Percentiles rank a stretch among this genome's conserved stretches.
phyloP scores from a whole-genome alignment of 2,113 vertebrate genomes.

The Vidua chalybeata region DNA sequence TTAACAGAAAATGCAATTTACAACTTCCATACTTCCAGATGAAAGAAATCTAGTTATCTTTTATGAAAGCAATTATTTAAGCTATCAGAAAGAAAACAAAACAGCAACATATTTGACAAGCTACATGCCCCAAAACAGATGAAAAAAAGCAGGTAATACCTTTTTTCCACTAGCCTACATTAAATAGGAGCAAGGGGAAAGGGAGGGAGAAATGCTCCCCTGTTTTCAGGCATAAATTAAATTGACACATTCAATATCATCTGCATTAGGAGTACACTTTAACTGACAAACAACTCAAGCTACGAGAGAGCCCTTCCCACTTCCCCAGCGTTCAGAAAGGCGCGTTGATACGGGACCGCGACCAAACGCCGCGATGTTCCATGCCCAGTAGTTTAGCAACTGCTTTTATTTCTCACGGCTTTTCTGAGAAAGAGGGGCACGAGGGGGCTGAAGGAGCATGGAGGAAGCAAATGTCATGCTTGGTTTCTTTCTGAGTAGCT shows the following conservation, averaged over 20 bases:
- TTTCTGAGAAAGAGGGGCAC: conserved; percentile 11
- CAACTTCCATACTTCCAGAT: background rate
- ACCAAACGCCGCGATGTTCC: background rate
- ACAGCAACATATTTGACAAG: conserved; percentile 20
- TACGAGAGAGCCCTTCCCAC: background rate
- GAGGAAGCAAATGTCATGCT: conserved; percentile 39
- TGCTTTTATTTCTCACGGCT: conserved; percentile 44
- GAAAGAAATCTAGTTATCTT: conserved; percentile 52
- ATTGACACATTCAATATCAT: background rate
- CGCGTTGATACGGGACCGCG: background rate
- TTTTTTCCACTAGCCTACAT: background rate
- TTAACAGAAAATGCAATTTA: conserved; percentile 48
- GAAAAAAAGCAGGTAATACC: background rate
- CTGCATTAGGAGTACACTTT: background rate
- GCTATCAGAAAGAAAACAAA: conserved; percentile 49
- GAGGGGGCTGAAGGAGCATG: conserved; percentile 7
- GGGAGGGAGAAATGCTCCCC: background rate
- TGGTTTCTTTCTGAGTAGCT: background rate
- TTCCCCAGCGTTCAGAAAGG: background rate
- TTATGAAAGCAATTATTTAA: conserved; percentile 60
- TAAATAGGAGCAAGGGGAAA: background rate
- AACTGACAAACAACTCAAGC: background rate
- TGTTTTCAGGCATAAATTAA: background rate
- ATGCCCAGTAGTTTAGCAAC: conserved; percentile 67
- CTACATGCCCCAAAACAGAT: background rate